Base-by-base conservation (phyloP, 2,888 invertebrate genomes). In the Esperia sulphurella region DNA sequence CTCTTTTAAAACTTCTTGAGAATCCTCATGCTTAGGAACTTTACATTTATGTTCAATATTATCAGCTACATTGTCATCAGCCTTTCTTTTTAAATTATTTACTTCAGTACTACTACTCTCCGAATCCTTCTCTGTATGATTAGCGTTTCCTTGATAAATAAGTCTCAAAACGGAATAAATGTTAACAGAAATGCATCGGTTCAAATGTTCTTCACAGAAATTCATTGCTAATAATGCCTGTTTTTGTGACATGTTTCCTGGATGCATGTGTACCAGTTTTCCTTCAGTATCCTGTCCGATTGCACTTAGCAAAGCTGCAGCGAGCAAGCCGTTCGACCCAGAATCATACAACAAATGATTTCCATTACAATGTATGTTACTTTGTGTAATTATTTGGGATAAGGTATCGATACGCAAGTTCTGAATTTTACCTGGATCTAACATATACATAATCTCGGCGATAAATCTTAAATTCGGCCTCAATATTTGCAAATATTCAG, bases 271-370 rank as follows among this genome's bases (percentile, higher is more conserved):
- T 43, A 96, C 83, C 13, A 96, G 69, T 60, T 88, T 90, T 0
- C 94, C 95, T 43, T 75, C 76, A 0, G 94, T 94, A 33, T 90
- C 80, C 0, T 85, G 90, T 0, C 95, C 94, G 49, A 97, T 94
- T 46, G 93, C 92, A 75, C 96, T 95, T 41, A 98, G 75, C 65
- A 98, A 90, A 1, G 96, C 93, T 0, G 97, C 96, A 5, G 96
- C 92, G 29, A 97, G 74, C 41, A 99, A 85, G 0, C 98, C 98
- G 67, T 94, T 93, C 31, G 96, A 95, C 0, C 96, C 96, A 47
- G 96, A 95, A 71, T 98, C 98, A 72, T 97, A 97, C 1, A 98
- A 79, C 48, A 97, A 83, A 77, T 94, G 95, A 56, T 91, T 93
- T 0, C 96, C 95, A 67, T 93, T 93, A 0, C 94, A 92, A 66